Percentiles rank a stretch among this genome's conserved stretches.
These are phyloP conservation scores for Rousettus leschenaultii DNA, from an alignment of 2,113 vertebrate genomes.

Conservation along the genomic window DNA sequence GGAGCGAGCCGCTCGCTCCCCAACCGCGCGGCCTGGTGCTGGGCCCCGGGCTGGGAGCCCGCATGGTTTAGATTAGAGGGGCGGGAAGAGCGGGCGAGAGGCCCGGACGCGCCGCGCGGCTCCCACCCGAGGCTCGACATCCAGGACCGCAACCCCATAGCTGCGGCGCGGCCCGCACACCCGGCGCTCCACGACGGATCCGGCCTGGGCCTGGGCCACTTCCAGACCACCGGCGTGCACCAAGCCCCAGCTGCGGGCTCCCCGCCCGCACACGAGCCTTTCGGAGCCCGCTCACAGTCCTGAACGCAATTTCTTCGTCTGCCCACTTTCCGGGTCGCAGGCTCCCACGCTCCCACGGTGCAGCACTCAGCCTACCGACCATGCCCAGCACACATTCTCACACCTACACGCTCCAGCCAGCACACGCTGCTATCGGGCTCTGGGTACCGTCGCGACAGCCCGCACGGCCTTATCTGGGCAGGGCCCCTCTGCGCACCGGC, in stretches of 20 bases:
- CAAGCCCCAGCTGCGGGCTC: not conserved
- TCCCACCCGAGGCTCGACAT: not conserved
- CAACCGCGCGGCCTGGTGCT: not conserved
- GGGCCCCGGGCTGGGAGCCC: not conserved
- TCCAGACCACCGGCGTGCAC: not conserved
- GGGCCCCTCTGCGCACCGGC: not conserved
- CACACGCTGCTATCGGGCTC: not conserved
- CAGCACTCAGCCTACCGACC: not conserved
- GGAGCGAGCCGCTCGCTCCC: not conserved
- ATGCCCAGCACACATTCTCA: not conserved
- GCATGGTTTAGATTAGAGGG: constrained; percentile 68
- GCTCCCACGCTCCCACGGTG: not conserved
- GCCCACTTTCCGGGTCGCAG: not conserved
- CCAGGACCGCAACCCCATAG: not conserved
- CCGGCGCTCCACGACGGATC: not conserved
- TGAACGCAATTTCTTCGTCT: too few species aligned
- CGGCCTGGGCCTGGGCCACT: not conserved
- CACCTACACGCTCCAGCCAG: constrained; percentile 9
- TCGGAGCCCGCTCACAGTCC: not conserved
- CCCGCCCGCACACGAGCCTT: not conserved
- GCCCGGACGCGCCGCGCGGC: not conserved
- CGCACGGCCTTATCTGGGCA: accelerated
- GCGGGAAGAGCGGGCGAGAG: constrained; percentile 20
- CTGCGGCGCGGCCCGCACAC: not conserved
- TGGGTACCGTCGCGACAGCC: not conserved